Evolutionary conservation across 2,797 vertebrate genomes (phyloP).

Genomic region (Trematomus bernacchii): DNA sequence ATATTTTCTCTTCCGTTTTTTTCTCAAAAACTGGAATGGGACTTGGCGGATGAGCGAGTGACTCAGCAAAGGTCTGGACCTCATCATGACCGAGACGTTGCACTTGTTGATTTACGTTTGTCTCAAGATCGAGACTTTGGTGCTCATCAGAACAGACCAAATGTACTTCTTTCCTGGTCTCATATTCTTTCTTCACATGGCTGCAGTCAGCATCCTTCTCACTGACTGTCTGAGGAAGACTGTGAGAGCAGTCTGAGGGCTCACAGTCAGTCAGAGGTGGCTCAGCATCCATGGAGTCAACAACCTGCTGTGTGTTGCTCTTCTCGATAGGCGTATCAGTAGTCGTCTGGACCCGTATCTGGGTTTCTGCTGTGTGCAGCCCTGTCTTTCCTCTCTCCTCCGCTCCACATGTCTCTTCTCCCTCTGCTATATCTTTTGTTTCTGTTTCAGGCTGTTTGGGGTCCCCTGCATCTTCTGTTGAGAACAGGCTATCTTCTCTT

Average conservation of each 20-base stretch:
- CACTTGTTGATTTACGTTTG: not conserved
- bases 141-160: not conserved
- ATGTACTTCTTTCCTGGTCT: not conserved
- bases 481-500: conserved; percentile 26
- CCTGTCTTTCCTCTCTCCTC: conserved; percentile 64
- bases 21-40: not conserved
- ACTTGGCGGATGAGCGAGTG: conserved; percentile 4
- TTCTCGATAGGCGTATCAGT: conserved; percentile 47
- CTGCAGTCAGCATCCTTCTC: conserved; percentile 23
- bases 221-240: conserved; percentile 32
- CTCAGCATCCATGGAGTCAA: conserved; percentile 55
- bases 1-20: conserved; percentile 3
- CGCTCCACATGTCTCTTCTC: conserved; percentile 45
- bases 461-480: conserved; percentile 23
- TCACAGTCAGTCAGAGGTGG: conserved; percentile 22
- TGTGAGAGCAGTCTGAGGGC: conserved; percentile 16
- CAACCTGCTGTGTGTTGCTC: conserved; percentile 48
- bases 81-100: not conserved
- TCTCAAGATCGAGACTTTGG: not conserved
- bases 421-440: conserved; percentile 47
- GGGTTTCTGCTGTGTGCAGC: conserved; percentile 53
- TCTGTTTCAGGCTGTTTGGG: conserved; percentile 33
- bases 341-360: conserved; percentile 53
- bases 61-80: conserved; percentile 7
- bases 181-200: not conserved